phyloP scores from a whole-genome alignment of 2,888 invertebrate genomes.

The Pachymerium ferrugineum region DNA sequence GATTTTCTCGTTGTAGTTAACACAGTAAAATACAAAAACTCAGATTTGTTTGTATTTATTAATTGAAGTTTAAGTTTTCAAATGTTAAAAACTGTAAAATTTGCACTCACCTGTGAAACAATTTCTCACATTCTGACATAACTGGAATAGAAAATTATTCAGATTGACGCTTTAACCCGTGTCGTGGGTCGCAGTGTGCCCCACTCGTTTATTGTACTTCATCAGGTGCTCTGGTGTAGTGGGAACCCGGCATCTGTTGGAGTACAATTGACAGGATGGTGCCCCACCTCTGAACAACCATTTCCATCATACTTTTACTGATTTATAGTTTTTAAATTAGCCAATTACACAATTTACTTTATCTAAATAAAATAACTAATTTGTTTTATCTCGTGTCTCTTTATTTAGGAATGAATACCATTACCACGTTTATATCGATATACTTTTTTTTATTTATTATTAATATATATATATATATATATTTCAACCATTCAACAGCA shows the following conservation, averaged over 20 bases:
- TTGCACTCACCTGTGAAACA: too few relatives aligned
- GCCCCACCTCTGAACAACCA: neutral
- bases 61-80: too few relatives aligned
- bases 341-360: neutral
- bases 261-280: constrained; percentile 74
- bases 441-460: neutral
- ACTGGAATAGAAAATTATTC: too few relatives aligned
- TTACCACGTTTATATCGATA: neutral
- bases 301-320: neutral
- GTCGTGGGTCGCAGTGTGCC: constrained; percentile 32
- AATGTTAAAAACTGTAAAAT: too few relatives aligned
- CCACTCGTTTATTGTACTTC: constrained; percentile 95
- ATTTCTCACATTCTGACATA: too few relatives aligned
- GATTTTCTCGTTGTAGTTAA: too few relatives aligned
- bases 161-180: too few relatives aligned
- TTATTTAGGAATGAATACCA: neutral
- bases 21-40: too few relatives aligned
- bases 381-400: neutral
- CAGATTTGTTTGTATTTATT: too few relatives aligned
- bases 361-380: too few relatives aligned
- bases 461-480: constrained; percentile 16
- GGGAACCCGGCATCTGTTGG: constrained; percentile 94
- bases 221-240: constrained; percentile 95
- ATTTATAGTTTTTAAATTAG: too few relatives aligned
- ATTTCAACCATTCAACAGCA: neutral